Conservation (phyloP, 2,888 invertebrate genomes). For the Eremobia ochroleuca region DNA sequence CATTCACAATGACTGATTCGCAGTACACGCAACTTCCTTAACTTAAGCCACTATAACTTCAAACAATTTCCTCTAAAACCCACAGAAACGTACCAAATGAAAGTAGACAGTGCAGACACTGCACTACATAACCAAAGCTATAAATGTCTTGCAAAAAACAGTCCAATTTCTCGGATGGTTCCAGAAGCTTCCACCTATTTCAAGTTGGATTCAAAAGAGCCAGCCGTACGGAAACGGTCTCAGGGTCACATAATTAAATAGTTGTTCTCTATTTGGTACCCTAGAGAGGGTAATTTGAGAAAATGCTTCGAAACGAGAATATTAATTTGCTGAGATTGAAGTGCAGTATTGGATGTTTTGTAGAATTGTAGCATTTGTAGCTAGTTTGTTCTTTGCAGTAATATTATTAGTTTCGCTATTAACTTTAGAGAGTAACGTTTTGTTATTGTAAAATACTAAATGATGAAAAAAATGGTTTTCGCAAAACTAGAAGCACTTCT, state of each 20-base stretch:
- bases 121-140: constrained; percentile 52
- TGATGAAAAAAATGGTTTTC: background rate
- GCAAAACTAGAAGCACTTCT: background rate
- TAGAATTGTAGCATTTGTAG: constrained; percentile 17
- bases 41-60: constrained; percentile 12
- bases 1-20: background rate
- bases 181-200: constrained; percentile 59
- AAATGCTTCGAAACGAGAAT: constrained; percentile 49
- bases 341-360: constrained; percentile 47
- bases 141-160: constrained; percentile 67
- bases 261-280: constrained; percentile 72
- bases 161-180: constrained; percentile 68
- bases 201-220: constrained; percentile 72
- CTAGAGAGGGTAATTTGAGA: constrained; percentile 52
- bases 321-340: constrained; percentile 62
- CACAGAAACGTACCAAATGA: constrained; percentile 42
- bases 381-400: constrained; percentile 5
- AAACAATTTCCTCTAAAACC: constrained; percentile 27
- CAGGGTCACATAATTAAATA: constrained; percentile 77
- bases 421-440: background rate
- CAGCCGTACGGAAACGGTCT: constrained; percentile 70
- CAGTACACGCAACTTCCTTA: background rate
- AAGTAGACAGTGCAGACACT: constrained; percentile 54
- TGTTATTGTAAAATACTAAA: background rate
- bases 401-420: background rate